Base-by-base conservation (phyloP, 2,113 vertebrate species). In the Pterophyllum scalare region DNA sequence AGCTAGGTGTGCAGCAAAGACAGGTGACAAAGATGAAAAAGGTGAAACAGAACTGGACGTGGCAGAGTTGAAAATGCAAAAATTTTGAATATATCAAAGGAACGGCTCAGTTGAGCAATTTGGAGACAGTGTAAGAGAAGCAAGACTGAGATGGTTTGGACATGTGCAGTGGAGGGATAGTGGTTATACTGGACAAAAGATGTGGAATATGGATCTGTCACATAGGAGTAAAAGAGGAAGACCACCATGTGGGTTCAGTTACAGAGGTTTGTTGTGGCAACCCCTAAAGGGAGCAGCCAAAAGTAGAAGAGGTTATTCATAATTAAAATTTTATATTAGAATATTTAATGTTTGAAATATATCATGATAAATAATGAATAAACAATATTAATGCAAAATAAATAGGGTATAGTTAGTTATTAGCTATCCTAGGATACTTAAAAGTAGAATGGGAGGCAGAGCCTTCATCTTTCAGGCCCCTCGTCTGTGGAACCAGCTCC, bases 281-380 rank as follows among this genome's bases (percentile, higher is more conserved):
- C 38, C 38, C 38, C 3, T 12, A 40, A 12, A 40, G 11, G 10
- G 35, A 62, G 33, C 20, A 40, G 33, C 35, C 33, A 7, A 40
- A 64, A 22, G 20, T 38, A 5, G 20, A 64, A 64, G 6, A 38
- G 14, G 62, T 2, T 3, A 70, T 28, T 70, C 49, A 2, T 49
- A 2, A 0, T 26, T 28, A 9, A 7, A 70, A 49, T 28, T 20
- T 12, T 49, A 20, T 49, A 46, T 24, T 20, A 49, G 1, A 1
- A 46, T 70, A 19, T 24, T 20, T 11, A 49, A 28, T 28, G 28
- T 28, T 28, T 28, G 28, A 28, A 28, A 28, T 28, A 28, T 28
- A 28, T 20, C 49, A 20, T 28, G 49, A 20, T 70, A 70, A 20
- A 70, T 70, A 49, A 49, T 3, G 17, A 28, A 49, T 28, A 28